A percentile compares a stretch with the other conserved stretches of the same genome.
Evolutionary conservation across 2,113 vertebrate species (phyloP).

Genomic region (Panthera uncia): DNA sequence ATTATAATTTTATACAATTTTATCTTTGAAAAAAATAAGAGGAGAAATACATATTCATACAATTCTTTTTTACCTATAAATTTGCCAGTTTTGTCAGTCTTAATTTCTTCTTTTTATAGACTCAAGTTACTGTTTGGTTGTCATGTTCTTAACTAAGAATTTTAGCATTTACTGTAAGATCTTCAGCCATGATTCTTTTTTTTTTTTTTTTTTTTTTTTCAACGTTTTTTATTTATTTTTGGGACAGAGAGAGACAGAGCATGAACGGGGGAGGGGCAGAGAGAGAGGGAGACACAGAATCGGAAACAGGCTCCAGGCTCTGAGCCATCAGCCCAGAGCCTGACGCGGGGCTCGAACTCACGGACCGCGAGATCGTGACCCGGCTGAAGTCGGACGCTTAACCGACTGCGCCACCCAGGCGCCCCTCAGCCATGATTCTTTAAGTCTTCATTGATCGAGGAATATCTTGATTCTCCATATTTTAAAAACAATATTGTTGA

Average conservation of each 20-base stretch:
- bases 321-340: no score
- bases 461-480: background rate
- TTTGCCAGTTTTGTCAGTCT: background rate
- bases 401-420: no score
- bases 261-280: no score
- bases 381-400: no score
- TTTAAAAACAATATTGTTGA: background rate
- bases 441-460: background rate
- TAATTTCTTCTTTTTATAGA: background rate
- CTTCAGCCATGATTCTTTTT: slow-evolving; percentile 15
- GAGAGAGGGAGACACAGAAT: no score
- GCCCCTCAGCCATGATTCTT: slow-evolving; percentile 13
- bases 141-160: background rate
- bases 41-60: background rate
- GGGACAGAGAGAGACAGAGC: no score
- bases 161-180: background rate
- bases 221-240: no score
- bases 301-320: no score
- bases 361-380: no score
- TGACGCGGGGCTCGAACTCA: no score
- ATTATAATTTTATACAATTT: background rate
- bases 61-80: background rate
- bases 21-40: background rate
- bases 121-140: background rate
- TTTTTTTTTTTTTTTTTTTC: no score